These are phyloP conservation scores for Spea multiplicata DNA, from an alignment of 2,113 vertebrate species.

Conservation along the genomic window DNA sequence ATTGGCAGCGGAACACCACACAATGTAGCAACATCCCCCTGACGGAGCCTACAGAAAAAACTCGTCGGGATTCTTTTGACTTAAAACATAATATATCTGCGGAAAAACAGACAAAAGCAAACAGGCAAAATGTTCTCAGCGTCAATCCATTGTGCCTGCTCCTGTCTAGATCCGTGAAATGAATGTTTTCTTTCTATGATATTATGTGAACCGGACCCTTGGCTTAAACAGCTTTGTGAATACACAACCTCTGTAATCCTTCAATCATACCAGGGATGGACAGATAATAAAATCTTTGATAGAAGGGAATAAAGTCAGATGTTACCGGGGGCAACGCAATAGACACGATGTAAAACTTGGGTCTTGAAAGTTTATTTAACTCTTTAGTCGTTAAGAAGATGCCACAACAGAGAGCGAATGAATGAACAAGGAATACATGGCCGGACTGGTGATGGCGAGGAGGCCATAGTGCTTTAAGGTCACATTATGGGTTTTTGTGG, in stretches of 20 bases:
- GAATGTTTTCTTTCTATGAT: conserved; percentile 9
- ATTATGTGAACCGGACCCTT: conserved; percentile 8
- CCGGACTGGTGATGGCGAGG: too few species aligned
- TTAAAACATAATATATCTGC: conserved; percentile 1
- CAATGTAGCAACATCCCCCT: conserved; percentile 4
- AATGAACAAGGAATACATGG: too few species aligned
- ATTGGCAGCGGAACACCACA: not conserved
- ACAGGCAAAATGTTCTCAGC: not conserved
- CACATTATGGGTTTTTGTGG: too few species aligned
- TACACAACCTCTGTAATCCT: conserved; percentile 21
- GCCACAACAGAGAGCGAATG: too few species aligned
- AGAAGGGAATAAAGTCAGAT: not conserved
- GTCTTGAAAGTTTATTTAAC: not conserved
- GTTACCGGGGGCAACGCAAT: not conserved
- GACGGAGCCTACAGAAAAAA: not conserved
- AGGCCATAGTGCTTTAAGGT: too few species aligned
- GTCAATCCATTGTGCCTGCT: not conserved
- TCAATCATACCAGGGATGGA: conserved; percentile 23
- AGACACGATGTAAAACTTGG: not conserved
- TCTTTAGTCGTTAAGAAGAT: not conserved
- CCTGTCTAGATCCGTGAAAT: not conserved
- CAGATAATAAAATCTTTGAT: conserved; percentile 8
- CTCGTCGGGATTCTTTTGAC: not conserved
- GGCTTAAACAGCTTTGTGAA: conserved; percentile 29
- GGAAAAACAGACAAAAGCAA: not conserved